Conservation (phyloP, 2,888 invertebrate species). For the Drosophila algonquin region DNA sequence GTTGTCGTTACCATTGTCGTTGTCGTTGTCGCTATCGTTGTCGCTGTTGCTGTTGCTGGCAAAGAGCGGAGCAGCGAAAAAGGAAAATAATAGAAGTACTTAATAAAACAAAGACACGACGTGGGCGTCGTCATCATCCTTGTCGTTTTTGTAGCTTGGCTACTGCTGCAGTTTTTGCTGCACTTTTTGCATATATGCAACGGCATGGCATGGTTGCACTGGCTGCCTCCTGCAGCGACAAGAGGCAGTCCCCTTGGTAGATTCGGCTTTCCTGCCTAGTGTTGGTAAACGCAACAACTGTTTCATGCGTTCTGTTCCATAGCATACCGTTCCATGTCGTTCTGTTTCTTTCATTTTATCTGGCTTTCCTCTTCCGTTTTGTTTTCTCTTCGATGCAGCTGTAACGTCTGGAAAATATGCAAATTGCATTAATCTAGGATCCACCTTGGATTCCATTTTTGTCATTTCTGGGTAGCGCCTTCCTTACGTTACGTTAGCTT, state of each 20-base stretch:
- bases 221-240: not conserved
- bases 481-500: no score
- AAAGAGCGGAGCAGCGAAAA: constrained; percentile 12
- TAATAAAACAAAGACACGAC: constrained; percentile 74
- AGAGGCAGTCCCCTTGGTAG: not conserved
- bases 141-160: constrained; percentile 1
- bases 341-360: constrained; percentile 1
- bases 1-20: not conserved
- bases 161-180: constrained; percentile 18
- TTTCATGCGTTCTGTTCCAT: constrained; percentile 35
- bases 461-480: no score
- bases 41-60: not conserved
- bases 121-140: constrained; percentile 49
- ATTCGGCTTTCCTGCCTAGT: constrained; percentile 36
- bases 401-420: constrained; percentile 63
- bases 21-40: not conserved
- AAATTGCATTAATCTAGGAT: constrained; percentile 61
- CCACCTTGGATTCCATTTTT: no score
- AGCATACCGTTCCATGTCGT: not conserved
- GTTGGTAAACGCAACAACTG: constrained; percentile 59
- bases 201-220: constrained; percentile 1
- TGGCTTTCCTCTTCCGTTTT: constrained; percentile 26
- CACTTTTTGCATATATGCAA: constrained; percentile 48
- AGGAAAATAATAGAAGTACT: constrained; percentile 63
- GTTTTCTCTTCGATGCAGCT: constrained; percentile 15